Conservation (phyloP, 2,113 vertebrate genomes). For the Ifrita kowaldi region DNA sequence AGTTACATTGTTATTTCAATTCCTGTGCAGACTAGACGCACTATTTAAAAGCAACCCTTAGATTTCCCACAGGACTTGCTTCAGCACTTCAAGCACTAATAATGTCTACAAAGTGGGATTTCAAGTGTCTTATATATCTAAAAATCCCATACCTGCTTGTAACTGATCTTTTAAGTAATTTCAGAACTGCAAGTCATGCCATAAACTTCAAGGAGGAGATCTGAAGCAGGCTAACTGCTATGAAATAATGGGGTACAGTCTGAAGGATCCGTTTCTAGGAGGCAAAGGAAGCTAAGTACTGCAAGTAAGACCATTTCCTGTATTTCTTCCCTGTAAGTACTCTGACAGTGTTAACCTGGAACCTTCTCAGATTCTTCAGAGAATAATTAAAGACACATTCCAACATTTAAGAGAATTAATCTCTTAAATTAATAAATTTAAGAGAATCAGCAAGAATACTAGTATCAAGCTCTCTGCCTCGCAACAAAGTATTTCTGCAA, state of each 20-base stretch:
- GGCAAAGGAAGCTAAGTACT: background rate
- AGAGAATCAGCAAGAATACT: background rate
- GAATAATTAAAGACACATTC: background rate
- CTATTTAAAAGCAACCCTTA: background rate
- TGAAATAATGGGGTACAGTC: background rate
- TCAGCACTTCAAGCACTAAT: background rate
- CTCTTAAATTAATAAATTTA: background rate
- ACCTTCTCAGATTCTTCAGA: background rate
- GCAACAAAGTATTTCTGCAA: background rate
- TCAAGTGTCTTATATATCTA: background rate
- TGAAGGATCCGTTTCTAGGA: background rate
- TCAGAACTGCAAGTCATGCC: background rate
- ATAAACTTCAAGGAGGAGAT: background rate
- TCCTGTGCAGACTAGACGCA: background rate
- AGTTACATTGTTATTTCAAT: background rate
- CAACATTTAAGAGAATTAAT: background rate
- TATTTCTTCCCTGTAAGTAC: background rate
- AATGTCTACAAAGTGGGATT: background rate
- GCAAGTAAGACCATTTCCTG: background rate
- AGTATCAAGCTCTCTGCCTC: background rate
- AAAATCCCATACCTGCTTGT: background rate
- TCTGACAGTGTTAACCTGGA: background rate
- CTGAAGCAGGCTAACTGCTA: background rate
- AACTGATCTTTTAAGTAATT: background rate
- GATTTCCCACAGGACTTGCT: background rate